Evolutionary conservation across 2,113 vertebrate species (phyloP), one percentile per base, ranked within the genome.

Genomic region (Aspiorhynchus laticeps): DNA sequence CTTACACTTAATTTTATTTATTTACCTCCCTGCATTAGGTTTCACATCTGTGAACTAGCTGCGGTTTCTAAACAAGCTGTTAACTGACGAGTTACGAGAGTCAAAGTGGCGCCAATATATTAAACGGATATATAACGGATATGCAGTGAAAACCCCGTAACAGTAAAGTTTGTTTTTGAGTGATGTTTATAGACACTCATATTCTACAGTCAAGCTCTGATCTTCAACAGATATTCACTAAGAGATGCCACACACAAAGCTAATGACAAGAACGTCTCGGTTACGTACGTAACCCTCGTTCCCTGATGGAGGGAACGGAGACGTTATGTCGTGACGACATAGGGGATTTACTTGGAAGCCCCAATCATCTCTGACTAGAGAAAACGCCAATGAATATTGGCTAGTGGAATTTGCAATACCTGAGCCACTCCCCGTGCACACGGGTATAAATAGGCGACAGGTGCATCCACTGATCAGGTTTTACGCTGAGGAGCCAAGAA

Each of bases 51-150:
- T 61, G 85, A 87, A 88, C 88, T 89, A 87, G 73, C 76, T 87
- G 83, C 36, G 89, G 53, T 85, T 51, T 56, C 19, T 93, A 92
- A 93, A 88, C 87, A 83, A 86, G 80, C 87, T 69, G 82, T 92
- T 92, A 94, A 95, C 91, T 92, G 89, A 91, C 79, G 86, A 89
- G 89, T 89, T 91, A 90, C 91, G 92, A 92, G 91, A 91, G 31
- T 19, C 84, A 38, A 24, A 80, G 89, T 87, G 87, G 87, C 89
- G 43, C 71, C 90, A 21, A 59, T 59, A 46, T 81, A 89, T 91
- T 85, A 90, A 41, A 90, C 74, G 74, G 83, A 75, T 82, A 80
- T 26, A 10, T 43, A 26, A 85, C 71, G 73, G 36, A 74, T 5
- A 83, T 87, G 86, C 87, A 92, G 74, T 88, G 86, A 90, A 91